phyloP scores from a whole-genome alignment of 2,113 vertebrate species.

The Casuarius casuarius region DNA sequence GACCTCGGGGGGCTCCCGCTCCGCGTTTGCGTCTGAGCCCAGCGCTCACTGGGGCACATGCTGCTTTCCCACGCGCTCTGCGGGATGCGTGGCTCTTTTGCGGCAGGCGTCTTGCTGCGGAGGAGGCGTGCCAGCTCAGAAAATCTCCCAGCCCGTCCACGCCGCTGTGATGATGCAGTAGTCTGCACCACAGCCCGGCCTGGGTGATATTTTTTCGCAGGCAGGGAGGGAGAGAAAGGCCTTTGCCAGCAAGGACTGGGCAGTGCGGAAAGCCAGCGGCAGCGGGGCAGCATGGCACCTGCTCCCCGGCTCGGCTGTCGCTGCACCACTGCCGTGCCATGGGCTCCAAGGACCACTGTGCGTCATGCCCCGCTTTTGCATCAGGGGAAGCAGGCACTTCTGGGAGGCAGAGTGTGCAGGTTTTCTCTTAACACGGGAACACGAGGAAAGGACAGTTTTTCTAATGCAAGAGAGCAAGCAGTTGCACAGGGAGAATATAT shows the following conservation, averaged over 20 bases:
- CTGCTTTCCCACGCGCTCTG: rapidly evolving
- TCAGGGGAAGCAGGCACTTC: background rate
- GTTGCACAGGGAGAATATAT: conserved; percentile 31
- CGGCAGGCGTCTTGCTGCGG: background rate
- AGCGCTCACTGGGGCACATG: background rate
- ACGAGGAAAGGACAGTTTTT: conserved; percentile 8
- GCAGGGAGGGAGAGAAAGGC: background rate
- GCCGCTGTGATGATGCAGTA: background rate
- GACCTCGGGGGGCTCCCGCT: background rate
- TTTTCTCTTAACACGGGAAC: background rate
- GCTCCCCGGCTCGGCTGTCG: background rate
- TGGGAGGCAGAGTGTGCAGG: background rate
- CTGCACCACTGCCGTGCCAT: too few species aligned
- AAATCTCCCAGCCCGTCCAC: background rate
- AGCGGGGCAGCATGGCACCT: too few species aligned
- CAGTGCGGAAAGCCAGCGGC: background rate
- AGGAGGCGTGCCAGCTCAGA: background rate
- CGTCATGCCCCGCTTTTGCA: background rate
- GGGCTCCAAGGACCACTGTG: rapidly evolving
- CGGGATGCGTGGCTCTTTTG: background rate
- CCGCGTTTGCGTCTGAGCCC: background rate
- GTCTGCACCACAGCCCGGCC: rapidly evolving
- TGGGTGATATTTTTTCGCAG: background rate
- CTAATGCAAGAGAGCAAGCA: background rate
- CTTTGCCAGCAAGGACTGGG: background rate